Conservation (phyloP, 2,113 vertebrate genomes). For the Sorex araneus region DNA sequence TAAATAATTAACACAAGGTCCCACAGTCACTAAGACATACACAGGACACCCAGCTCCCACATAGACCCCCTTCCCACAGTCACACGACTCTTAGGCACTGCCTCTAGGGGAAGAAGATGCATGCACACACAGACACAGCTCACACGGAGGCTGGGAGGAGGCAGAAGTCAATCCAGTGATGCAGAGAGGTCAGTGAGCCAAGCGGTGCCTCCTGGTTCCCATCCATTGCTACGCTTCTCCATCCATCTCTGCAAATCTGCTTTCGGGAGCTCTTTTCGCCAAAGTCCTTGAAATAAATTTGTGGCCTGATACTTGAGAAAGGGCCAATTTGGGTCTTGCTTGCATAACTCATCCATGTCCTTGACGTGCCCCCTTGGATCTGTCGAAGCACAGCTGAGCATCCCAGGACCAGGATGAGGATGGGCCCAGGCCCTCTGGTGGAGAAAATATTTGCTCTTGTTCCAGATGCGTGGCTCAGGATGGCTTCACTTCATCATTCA, state of each 20-base stretch:
- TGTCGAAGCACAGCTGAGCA: background rate
- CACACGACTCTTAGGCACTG: too few species aligned
- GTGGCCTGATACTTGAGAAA: conserved; percentile 55
- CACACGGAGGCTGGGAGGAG: fast-evolving
- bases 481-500: background rate
- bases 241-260: background rate
- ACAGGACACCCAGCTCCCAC: fast-evolving
- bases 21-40: background rate
- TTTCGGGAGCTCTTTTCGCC: background rate
- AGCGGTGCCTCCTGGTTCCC: background rate
- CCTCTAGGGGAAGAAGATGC: too few species aligned
- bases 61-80: fast-evolving
- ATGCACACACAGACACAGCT: too few species aligned
- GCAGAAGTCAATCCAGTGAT: background rate
- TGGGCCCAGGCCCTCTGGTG: background rate
- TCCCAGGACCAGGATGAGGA: background rate
- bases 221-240: fast-evolving
- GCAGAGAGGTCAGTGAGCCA: background rate
- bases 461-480: background rate
- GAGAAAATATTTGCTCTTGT: background rate
- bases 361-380: background rate
- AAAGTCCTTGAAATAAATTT: conserved; percentile 53
- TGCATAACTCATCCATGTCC: background rate
- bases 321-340: background rate
- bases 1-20: conserved; percentile 35